Evolutionary conservation across 35 echinoderm and acorn worm genomes (phyloP), one percentile per base, ranked within the genome.

Genomic region (Anneissia japonica): DNA sequence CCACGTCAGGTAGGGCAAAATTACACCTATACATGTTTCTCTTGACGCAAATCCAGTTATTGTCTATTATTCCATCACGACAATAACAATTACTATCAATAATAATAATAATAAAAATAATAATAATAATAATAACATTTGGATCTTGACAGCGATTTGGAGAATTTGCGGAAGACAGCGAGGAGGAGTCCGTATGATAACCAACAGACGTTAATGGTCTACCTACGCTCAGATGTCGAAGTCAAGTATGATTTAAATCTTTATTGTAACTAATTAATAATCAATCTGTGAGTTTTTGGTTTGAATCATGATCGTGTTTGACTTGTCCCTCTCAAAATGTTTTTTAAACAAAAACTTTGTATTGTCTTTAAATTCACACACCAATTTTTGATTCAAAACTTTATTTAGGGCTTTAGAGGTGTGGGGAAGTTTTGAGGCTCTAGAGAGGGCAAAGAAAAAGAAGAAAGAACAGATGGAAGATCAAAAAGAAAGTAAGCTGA

Each of bases 361-460:
- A 23, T 30, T 30, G 21, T 85, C 30, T 43, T 55, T 81, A n/a
- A n/a, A n/a, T n/a, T n/a, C n/a, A n/a, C n/a, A n/a, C n/a, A n/a
- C n/a, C n/a, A n/a, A n/a, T n/a, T n/a, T 46, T 1, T 82, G 19
- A 40, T 43, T 82, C 21, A 16, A 36, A 2, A 4, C 43, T 35
- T 21, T 34, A 73, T 75, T 85, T 72, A 97, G 95, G 72, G 89
- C 95, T 46, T 86, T 98, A 41, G 95, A 98, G 74, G 88, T 98
- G n/a, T 94, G 89, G 89, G 95, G 95, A 46, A 98, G 95, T 40
- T 91, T 45, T 75, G 95, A 91, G 46, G 95, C 95, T 16, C 81
- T 98, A 23, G 81, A 98, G 32, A 82, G 89, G 78, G 95, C 93
- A 38, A 93, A 79, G 89, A 98, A 88, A 83, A 91, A 88, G 41